These are phyloP conservation scores for Sipha flava DNA, from an alignment of 1,140 invertebrate genomes.

Conservation along the genomic window DNA sequence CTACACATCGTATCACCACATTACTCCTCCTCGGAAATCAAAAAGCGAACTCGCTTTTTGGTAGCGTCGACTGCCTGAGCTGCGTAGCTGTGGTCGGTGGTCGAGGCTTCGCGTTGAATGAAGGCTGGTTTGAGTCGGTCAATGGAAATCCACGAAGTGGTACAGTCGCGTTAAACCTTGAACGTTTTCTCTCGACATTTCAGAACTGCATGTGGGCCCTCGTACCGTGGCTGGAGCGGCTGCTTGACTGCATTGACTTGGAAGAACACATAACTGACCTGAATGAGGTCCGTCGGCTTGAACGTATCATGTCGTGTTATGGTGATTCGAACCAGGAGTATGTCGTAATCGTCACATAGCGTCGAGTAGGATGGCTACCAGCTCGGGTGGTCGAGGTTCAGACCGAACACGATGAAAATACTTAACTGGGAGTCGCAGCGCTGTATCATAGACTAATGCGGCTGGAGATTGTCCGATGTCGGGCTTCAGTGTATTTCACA, in stretches of 20 bases:
- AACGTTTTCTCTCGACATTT: conserved; percentile 36
- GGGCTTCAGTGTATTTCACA: conserved; percentile 38
- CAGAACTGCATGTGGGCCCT: conserved; percentile 39
- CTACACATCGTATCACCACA: no score
- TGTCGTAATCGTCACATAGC: not conserved
- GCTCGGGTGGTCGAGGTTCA: conserved; percentile 5
- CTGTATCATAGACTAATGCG: conserved; percentile 42
- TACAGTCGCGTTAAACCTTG: conserved; percentile 33
- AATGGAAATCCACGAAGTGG: no score
- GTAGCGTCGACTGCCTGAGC: no score
- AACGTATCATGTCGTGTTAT: conserved; percentile 24
- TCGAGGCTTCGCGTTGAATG: not conserved
- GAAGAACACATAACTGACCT: conserved; percentile 38
- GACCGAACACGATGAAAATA: conserved; percentile 35
- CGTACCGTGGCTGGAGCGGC: conserved; percentile 38
- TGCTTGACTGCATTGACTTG: conserved; percentile 36
- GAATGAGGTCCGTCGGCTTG: conserved; percentile 37
- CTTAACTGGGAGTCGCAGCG: conserved; percentile 42
- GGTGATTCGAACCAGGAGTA: conserved; percentile 6
- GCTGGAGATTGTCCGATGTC: conserved; percentile 35
- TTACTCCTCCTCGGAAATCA: no score
- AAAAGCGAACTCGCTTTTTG: no score
- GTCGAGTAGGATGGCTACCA: not conserved
- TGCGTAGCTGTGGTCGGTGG: no score
- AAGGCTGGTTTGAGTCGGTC: conserved; percentile 33